These are phyloP conservation scores for Lepetodrilus schrolli DNA, from an alignment of 2,888 invertebrate species.

Conservation along the genomic window DNA sequence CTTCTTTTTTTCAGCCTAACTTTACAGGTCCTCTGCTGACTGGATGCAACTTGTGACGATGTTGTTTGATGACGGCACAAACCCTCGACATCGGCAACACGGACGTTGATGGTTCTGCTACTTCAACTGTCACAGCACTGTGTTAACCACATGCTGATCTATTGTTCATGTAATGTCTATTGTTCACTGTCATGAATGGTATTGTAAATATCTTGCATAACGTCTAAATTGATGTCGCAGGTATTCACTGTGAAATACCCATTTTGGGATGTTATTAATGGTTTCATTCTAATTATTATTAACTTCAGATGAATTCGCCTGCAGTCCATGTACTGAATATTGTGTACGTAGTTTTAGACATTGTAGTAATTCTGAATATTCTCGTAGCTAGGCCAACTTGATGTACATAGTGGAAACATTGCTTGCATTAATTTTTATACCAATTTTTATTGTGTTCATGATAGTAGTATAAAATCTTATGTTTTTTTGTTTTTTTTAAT, in stretches of 20 bases:
- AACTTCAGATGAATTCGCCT: neutral
- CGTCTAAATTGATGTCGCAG: neutral
- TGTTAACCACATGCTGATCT: neutral
- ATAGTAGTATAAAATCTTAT: slow-evolving; percentile 7
- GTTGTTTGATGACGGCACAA: neutral
- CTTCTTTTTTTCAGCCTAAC: slow-evolving; percentile 11
- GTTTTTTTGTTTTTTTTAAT: slow-evolving; percentile 6
- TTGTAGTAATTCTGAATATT: neutral
- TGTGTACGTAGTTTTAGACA: slow-evolving; percentile 18
- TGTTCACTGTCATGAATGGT: slow-evolving; percentile 11
- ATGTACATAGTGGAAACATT: neutral
- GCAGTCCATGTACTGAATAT: neutral
- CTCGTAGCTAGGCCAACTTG: neutral
- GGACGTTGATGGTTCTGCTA: neutral
- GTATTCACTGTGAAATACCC: slow-evolving; percentile 13
- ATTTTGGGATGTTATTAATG: slow-evolving; percentile 15
- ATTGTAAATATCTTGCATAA: slow-evolving; percentile 20
- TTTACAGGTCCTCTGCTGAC: slow-evolving; percentile 29
- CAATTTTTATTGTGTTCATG: slow-evolving; percentile 26
- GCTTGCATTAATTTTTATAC: slow-evolving; percentile 1
- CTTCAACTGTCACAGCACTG: neutral
- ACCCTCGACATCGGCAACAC: neutral
- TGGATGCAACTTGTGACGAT: slow-evolving; percentile 31
- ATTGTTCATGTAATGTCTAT: neutral
- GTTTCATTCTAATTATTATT: slow-evolving; percentile 9